These are phyloP conservation scores for Vombatus ursinus DNA, from an alignment of 2,113 vertebrate genomes.

Conservation along the genomic window DNA sequence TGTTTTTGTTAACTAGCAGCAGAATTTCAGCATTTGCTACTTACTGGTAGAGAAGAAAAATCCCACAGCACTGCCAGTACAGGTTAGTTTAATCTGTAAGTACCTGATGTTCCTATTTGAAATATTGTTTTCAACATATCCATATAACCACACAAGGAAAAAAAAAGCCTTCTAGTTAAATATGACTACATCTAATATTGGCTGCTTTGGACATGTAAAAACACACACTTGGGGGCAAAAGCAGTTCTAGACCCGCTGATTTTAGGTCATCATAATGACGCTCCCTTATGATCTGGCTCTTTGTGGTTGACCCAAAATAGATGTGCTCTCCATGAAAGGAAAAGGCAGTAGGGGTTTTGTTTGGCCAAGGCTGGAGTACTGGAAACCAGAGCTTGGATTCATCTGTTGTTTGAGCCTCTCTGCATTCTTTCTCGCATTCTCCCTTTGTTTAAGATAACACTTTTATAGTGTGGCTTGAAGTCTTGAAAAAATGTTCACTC, in stretches of 20 bases:
- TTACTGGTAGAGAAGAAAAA: conserved; percentile 95
- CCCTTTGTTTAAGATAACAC: background rate
- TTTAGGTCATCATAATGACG: conserved; percentile 24
- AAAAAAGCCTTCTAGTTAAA: conserved; percentile 80
- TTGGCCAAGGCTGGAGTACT: background rate
- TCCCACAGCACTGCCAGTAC: conserved; percentile 94
- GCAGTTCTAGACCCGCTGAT: conserved; percentile 53
- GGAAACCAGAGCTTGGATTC: conserved; percentile 38
- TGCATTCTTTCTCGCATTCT: conserved; percentile 18
- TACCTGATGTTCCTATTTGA: conserved; percentile 91
- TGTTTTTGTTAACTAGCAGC: conserved; percentile 97
- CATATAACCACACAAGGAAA: conserved; percentile 80
- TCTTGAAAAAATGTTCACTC: conserved; percentile 36
- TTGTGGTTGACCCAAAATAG: conserved; percentile 45
- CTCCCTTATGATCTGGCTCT: conserved; percentile 47
- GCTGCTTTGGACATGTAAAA: conserved; percentile 58
- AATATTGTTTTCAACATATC: conserved; percentile 84
- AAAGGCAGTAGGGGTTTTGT: conserved; percentile 33
- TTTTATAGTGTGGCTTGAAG: conserved; percentile 42
- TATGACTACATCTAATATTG: conserved; percentile 75
- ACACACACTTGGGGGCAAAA: conserved; percentile 59
- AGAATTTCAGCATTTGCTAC: conserved; percentile 92
- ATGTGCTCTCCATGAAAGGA: conserved; percentile 14
- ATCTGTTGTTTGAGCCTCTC: conserved; percentile 23
- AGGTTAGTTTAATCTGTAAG: conserved; percentile 98